A percentile compares a stretch with the other conserved stretches of the same genome.
These are phyloP conservation scores for Pecten maximus DNA, from an alignment of 2,888 invertebrate genomes.

Conservation along the genomic window DNA sequence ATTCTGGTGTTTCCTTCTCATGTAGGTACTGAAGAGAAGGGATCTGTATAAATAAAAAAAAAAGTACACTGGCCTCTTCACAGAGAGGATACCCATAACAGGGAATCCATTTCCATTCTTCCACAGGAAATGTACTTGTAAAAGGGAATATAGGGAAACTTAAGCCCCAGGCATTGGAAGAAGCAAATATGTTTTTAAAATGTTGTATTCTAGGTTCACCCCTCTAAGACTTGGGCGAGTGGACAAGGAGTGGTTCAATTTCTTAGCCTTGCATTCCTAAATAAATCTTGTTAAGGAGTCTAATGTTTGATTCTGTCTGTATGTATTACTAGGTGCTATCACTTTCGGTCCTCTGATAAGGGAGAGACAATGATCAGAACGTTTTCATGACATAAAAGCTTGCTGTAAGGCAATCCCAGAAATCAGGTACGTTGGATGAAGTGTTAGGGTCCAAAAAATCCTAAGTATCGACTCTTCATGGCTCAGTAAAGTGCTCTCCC, in stretches of 20 bases:
- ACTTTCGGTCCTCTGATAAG: slow-evolving; percentile 50
- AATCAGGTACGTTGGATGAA: slow-evolving; percentile 22
- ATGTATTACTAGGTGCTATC: slow-evolving; percentile 55
- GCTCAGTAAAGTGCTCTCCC: not conserved
- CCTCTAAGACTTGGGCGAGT: slow-evolving; percentile 9
- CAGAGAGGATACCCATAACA: not conserved
- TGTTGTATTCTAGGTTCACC: slow-evolving; percentile 23
- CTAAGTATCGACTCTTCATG: not conserved
- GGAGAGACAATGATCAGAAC: slow-evolving; percentile 43
- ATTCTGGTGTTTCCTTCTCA: slow-evolving; percentile 25
- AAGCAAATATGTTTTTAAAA: not conserved
- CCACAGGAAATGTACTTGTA: not conserved
- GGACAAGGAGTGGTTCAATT: slow-evolving; percentile 22
- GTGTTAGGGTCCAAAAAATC: slow-evolving; percentile 13
- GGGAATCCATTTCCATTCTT: slow-evolving; percentile 2
- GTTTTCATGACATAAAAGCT: slow-evolving; percentile 31
- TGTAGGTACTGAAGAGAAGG: slow-evolving; percentile 30
- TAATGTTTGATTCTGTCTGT: slow-evolving; percentile 44
- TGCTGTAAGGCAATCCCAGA: slow-evolving; percentile 30
- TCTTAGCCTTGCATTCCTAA: not conserved
- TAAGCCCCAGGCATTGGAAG: not conserved
- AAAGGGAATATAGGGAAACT: not conserved
- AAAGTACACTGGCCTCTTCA: slow-evolving; percentile 1
- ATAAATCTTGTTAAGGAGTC: slow-evolving; percentile 10
- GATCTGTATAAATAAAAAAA: not conserved